Evolutionary conservation across 2,113 vertebrate genomes (phyloP).

Genomic region (Corapipo altera): DNA sequence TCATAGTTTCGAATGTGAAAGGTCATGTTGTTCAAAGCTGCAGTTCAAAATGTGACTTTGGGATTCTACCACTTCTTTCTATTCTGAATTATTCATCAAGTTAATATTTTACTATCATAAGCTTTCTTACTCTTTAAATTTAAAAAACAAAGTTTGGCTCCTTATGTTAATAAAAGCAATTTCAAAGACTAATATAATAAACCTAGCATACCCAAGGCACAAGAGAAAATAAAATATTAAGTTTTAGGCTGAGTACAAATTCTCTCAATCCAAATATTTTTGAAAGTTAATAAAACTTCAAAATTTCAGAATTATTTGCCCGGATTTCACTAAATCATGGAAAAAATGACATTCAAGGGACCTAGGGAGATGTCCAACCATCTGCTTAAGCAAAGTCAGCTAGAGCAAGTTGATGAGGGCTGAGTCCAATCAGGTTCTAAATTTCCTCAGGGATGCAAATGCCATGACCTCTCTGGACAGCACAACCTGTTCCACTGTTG

Average conservation of each 20-base stretch:
- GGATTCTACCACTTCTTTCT: not conserved
- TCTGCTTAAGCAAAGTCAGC: not conserved
- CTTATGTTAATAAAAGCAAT: not conserved
- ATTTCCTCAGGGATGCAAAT: not conserved
- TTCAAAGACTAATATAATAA: not conserved
- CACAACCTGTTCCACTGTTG: not conserved
- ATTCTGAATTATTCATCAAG: not conserved
- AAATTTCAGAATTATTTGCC: not conserved
- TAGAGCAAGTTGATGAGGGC: not conserved
- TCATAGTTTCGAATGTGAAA: not conserved
- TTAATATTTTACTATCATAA: not conserved
- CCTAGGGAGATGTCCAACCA: not conserved
- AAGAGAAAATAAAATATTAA: not conserved
- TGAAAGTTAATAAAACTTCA: not conserved
- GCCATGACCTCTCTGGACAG: rapidly evolving
- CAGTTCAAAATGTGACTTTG: not conserved
- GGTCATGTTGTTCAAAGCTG: not conserved
- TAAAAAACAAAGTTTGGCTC: not conserved
- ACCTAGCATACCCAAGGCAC: not conserved
- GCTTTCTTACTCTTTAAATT: not conserved
- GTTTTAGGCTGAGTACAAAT: not conserved
- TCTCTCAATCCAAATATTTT: not conserved
- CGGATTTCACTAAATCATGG: not conserved
- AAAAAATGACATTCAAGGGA: not conserved
- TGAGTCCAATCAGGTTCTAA: not conserved